phyloP scores from a whole-genome alignment of 2,113 vertebrate genomes.

The Ancistrus triradiatus region DNA sequence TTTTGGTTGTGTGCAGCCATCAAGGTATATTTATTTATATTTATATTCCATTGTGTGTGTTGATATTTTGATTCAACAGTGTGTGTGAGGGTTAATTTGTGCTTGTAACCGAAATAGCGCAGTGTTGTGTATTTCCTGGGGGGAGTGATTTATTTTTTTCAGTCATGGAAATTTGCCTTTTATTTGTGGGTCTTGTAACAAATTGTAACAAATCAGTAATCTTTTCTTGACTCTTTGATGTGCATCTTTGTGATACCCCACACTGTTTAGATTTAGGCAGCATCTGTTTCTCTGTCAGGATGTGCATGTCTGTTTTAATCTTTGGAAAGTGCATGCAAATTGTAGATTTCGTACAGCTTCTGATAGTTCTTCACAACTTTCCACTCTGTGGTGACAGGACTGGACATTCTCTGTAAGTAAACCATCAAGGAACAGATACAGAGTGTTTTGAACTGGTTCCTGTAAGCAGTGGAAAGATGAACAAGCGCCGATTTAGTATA shows the following conservation, averaged over 20 bases:
- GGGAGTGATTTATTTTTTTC: background rate
- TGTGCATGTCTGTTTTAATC: background rate
- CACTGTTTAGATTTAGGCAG: too few species aligned
- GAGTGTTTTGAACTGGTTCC: slow-evolving; percentile 4
- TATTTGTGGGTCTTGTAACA: background rate
- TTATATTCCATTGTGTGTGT: too few species aligned
- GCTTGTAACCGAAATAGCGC: too few species aligned
- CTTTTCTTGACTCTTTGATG: too few species aligned
- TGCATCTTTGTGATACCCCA: too few species aligned
- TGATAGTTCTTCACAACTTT: too few species aligned
- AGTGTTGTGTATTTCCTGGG: too few species aligned
- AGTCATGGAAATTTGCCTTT: background rate
- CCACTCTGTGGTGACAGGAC: background rate
- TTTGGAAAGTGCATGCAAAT: background rate
- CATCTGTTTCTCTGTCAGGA: background rate
- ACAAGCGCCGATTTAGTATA: slow-evolving; percentile 41
- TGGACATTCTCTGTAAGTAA: slow-evolving; percentile 9
- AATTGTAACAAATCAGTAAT: background rate
- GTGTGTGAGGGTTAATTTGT: too few species aligned
- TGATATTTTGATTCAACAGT: too few species aligned
- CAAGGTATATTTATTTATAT: too few species aligned
- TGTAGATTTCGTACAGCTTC: too few species aligned
- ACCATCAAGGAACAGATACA: slow-evolving; percentile 2
- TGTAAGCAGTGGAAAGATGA: slow-evolving; percentile 20
- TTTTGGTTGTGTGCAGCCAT: too few species aligned